phyloP scores from a whole-genome alignment of 2,113 vertebrate genomes.

The Blennius ocellaris region DNA sequence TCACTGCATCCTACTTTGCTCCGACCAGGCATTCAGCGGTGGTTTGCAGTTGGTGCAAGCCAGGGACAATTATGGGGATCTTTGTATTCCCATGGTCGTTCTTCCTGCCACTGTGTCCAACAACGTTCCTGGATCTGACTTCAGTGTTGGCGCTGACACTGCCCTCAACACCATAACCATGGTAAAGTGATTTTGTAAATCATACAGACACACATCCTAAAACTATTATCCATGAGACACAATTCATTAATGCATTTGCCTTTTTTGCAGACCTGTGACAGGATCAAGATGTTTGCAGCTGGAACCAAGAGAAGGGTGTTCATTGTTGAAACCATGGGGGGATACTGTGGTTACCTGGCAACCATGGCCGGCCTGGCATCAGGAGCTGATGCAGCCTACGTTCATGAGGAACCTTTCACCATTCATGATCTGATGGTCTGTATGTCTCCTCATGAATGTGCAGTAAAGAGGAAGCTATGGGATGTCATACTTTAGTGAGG shows the following conservation, averaged over 20 bases:
- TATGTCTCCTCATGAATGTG: background rate
- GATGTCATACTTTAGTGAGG: background rate
- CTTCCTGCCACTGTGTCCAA: slow-evolving; percentile 94
- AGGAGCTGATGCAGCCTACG: slow-evolving; percentile 93
- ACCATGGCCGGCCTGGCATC: slow-evolving; percentile 92
- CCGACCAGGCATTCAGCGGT: slow-evolving; percentile 84
- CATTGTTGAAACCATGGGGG: slow-evolving; percentile 96
- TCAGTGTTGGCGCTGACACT: slow-evolving; percentile 91
- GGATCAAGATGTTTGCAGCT: slow-evolving; percentile 94
- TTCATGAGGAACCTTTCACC: slow-evolving; percentile 90
- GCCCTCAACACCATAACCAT: slow-evolving; percentile 91
- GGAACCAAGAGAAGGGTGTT: slow-evolving; percentile 96
- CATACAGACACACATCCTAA: background rate
- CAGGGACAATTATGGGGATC: slow-evolving; percentile 88
- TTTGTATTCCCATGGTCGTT: slow-evolving; percentile 90
- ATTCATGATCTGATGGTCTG: slow-evolving; percentile 91
- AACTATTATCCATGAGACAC: background rate
- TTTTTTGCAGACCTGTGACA: slow-evolving; percentile 88
- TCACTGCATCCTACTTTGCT: background rate
- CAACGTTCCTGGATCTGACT: slow-evolving; percentile 92
- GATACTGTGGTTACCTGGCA: slow-evolving; percentile 95
- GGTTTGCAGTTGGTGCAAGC: slow-evolving; percentile 88
- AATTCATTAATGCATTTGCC: too few species aligned
- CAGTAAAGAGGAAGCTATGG: background rate
- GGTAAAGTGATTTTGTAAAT: slow-evolving; percentile 44